Conservation (phyloP, 2,888 invertebrate species). For the Rugalucina vietnamica region DNA sequence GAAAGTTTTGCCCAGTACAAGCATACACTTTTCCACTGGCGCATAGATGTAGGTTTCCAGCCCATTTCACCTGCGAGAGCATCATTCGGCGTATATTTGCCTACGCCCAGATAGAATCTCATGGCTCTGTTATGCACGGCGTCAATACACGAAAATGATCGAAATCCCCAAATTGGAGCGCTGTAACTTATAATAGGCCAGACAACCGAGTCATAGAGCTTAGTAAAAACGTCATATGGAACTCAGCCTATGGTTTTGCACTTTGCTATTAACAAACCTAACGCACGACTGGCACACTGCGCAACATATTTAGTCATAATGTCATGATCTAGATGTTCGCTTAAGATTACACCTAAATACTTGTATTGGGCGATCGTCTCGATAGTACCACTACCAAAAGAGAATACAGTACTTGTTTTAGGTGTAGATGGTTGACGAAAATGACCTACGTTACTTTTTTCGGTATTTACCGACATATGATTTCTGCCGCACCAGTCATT, state of each 20-base stretch:
- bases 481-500: not conserved
- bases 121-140: conserved; percentile 18
- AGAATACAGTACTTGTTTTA: not conserved
- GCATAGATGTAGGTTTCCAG: conserved; percentile 13
- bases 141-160: conserved; percentile 9
- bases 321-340: conserved; percentile 17
- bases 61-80: conserved; percentile 30
- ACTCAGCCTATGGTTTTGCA: conserved; percentile 32
- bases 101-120: conserved; percentile 25
- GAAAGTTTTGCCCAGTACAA: not conserved
- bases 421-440: not conserved
- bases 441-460: not conserved
- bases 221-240: conserved; percentile 24
- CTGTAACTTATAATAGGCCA: conserved; percentile 27
- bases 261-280: conserved; percentile 17
- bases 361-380: conserved; percentile 11
- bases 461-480: not conserved
- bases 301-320: not conserved
- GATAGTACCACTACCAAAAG: not conserved
- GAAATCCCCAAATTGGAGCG: conserved; percentile 30
- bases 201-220: conserved; percentile 27
- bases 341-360: conserved; percentile 21
- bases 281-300: conserved; percentile 21
- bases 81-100: conserved; percentile 25
- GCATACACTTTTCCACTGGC: not conserved